phyloP scores from a whole-genome alignment of 2,113 vertebrate genomes.

The Thunnus maccoyii region DNA sequence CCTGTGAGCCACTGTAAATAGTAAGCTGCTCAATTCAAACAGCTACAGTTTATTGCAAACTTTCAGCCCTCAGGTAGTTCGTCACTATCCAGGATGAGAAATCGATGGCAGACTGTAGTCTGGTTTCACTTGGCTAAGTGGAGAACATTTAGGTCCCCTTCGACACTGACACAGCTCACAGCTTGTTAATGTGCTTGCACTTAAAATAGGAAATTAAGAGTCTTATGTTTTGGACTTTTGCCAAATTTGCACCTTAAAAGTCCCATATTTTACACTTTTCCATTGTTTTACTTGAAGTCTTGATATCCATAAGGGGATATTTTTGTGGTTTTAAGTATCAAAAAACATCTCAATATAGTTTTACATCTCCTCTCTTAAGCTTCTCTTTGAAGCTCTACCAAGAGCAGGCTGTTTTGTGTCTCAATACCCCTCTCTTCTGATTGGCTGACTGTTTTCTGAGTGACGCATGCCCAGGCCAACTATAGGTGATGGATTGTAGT shows the following conservation, averaged over 20 bases:
- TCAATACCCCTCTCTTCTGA: too few species aligned
- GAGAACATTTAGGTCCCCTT: constrained; percentile 40
- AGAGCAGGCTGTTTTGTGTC: too few species aligned
- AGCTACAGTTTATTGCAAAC: constrained; percentile 57
- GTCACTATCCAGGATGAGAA: constrained; percentile 62
- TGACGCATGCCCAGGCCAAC: too few species aligned
- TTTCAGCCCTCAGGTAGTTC: constrained; percentile 61
- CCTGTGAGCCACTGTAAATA: constrained; percentile 44
- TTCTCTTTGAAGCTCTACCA: too few species aligned
- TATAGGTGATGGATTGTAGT: too few species aligned
- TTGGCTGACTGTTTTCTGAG: too few species aligned
- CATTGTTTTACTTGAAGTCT: neutral
- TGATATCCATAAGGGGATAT: too few species aligned
- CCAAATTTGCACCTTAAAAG: neutral
- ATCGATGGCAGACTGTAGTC: constrained; percentile 71
- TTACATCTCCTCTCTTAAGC: too few species aligned
- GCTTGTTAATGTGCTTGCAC: constrained; percentile 41
- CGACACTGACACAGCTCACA: constrained; percentile 11
- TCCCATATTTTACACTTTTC: neutral
- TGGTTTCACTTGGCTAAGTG: constrained; percentile 48
- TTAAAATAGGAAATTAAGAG: constrained; percentile 16
- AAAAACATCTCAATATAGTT: too few species aligned
- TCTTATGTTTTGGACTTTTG: constrained; percentile 12
- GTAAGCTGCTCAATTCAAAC: constrained; percentile 47
- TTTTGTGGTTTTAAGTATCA: too few species aligned